These are phyloP conservation scores for Rallus crepitans DNA, from an alignment of 2,797 vertebrate genomes.

Conservation along the genomic window DNA sequence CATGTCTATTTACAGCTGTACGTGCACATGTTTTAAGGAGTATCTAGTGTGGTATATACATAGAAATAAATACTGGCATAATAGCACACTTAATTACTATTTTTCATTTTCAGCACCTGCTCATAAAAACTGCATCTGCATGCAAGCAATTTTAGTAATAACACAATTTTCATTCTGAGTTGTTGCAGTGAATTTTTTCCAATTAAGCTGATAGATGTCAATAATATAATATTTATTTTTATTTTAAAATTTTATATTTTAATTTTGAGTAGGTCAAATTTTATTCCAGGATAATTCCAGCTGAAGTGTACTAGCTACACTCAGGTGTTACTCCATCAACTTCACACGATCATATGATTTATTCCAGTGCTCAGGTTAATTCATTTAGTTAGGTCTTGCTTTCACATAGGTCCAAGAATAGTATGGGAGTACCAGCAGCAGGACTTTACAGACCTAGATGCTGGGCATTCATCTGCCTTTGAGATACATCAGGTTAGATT, in stretches of 20 bases:
- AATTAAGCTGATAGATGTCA: not conserved
- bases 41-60: not conserved
- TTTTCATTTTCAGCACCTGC: not conserved
- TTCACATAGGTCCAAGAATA: not conserved
- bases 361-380: accelerated
- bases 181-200: not conserved
- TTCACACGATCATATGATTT: accelerated
- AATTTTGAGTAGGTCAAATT: accelerated
- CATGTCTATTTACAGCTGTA: not conserved
- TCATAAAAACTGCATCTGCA: not conserved
- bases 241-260: not conserved
- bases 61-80: not conserved
- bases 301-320: accelerated
- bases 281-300: not conserved
- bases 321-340: not conserved
- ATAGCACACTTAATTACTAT: not conserved
- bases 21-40: not conserved
- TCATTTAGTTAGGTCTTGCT: not conserved
- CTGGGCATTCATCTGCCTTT: not conserved
- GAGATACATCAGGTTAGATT: not conserved
- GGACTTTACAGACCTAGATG: not conserved
- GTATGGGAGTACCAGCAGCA: not conserved
- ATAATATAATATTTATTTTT: not conserved
- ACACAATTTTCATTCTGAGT: not conserved
- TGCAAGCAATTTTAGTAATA: not conserved